Evolutionary conservation across 2,113 vertebrate species (phyloP), one percentile per base, ranked within the genome.

Genomic region (Pleuronectes platessa): DNA sequence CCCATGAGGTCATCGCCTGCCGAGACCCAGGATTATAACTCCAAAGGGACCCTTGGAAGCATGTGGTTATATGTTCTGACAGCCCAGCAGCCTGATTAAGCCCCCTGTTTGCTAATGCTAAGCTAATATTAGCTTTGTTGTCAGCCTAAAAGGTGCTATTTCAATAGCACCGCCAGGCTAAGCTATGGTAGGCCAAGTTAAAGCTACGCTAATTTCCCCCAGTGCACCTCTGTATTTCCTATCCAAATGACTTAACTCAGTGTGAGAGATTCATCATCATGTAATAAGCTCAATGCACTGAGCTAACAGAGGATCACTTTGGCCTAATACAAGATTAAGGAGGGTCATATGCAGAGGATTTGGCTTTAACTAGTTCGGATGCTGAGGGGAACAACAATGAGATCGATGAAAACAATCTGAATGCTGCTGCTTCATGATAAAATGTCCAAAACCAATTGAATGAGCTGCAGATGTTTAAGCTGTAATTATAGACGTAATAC

Each of bases 1-100:
- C 91, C 94, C 93, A 96, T 96, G 96, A 96, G 95, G 95, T 96
- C 95, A 96, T 92, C 93, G 95, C 94, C 96, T 94, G 92, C 93
- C 87, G 93, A 92, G 93, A 89, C 93, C 94, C 92, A 66, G 95
- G 95, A 96, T 96, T 96, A 97, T 88, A 90, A 95, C 92, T 94
- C 94, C 95, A 95, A 95, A 96, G 94, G 94, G 93, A 94, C 89
- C 90, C 93, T 95, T 93, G 95, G 94, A 95, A 96, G 95, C 95
- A 94, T 96, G 95, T 88, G 91, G 90, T 96, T 95, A 97, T 96
- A 92, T 73, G 92, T 93, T 93, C 95, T 96, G 96, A 96, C 96
- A 96, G 94, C 93, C 80, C 90, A 93, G 92, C 93, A 94, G 94
- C 93, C 94, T 94, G 95, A 94, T 95, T 95, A 95, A 96, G 93